phyloP scores from a whole-genome alignment of 1,140 invertebrate species.

The Drosophila bocqueti region DNA sequence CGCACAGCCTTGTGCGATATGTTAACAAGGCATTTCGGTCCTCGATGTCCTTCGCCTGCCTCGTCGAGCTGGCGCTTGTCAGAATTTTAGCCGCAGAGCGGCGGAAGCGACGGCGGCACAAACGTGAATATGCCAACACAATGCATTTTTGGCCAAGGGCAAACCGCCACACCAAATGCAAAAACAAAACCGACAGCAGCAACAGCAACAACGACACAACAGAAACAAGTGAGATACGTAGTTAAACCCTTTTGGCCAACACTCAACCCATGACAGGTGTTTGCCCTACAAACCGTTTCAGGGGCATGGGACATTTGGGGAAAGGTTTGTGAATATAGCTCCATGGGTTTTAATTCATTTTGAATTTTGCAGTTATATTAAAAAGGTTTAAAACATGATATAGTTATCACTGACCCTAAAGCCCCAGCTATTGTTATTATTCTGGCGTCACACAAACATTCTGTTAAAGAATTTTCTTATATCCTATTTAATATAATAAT shows the following conservation, averaged over 20 bases:
- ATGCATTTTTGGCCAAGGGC: constrained; percentile 81
- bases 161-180: constrained; percentile 56
- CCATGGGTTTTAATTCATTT: not conserved
- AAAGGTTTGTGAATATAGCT: not conserved
- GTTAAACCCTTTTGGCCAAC: constrained; percentile 75
- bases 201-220: constrained; percentile 35
- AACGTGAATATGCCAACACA: constrained; percentile 59
- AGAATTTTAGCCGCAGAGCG: constrained; percentile 75
- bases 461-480: not conserved
- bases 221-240: constrained; percentile 75
- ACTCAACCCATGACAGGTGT: constrained; percentile 75
- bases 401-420: not conserved
- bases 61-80: constrained; percentile 68
- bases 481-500: no score
- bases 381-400: not conserved
- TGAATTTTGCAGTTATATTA: not conserved
- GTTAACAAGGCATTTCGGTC: constrained; percentile 61
- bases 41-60: constrained; percentile 35
- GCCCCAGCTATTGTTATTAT: no score
- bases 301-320: not conserved
- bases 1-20: constrained; percentile 32
- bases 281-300: constrained; percentile 41
- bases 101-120: constrained; percentile 17
- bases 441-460: no score
- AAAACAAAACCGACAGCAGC: constrained; percentile 34